These are phyloP conservation scores for Beroe ovata DNA, from an alignment of 37 sponge, comb jelly and placozoan species.

Conservation along the genomic window DNA sequence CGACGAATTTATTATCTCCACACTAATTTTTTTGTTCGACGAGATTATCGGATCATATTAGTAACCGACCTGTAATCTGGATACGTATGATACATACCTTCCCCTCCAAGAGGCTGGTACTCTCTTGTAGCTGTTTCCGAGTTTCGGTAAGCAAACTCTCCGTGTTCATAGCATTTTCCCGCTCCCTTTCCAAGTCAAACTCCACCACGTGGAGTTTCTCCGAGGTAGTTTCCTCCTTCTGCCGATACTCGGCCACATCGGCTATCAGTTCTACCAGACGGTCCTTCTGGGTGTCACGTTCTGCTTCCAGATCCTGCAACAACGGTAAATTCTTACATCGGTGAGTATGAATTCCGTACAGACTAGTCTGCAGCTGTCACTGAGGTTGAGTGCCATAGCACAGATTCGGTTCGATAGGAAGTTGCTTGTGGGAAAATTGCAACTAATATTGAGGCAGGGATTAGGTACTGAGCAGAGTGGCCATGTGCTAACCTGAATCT, in stretches of 20 bases:
- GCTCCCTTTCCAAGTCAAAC: constrained; percentile 57
- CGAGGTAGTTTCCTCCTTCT: background rate
- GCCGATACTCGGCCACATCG: constrained; percentile 14
- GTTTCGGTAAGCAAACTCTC: constrained; percentile 1
- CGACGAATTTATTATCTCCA: background rate
- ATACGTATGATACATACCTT: too few species aligned
- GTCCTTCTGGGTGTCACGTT: background rate
- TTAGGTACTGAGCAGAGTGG: too few species aligned
- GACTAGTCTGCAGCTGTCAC: too few species aligned
- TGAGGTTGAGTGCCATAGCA: too few species aligned
- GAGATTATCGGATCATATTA: too few species aligned
- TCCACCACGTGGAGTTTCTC: constrained; percentile 9
- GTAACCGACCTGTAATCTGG: too few species aligned
- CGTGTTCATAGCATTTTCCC: constrained; percentile 50
- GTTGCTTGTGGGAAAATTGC: too few species aligned
- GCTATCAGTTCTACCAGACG: background rate
- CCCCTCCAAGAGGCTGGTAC: background rate
- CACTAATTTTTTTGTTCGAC: background rate
- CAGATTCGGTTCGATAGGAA: too few species aligned
- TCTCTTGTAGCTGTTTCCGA: background rate
- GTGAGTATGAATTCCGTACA: too few species aligned
- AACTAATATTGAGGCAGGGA: too few species aligned
- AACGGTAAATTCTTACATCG: too few species aligned
- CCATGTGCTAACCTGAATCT: background rate
- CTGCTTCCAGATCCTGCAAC: constrained; percentile 29